Conservation (phyloP, 2,888 invertebrate species). For the Iselma pallidipennis region DNA sequence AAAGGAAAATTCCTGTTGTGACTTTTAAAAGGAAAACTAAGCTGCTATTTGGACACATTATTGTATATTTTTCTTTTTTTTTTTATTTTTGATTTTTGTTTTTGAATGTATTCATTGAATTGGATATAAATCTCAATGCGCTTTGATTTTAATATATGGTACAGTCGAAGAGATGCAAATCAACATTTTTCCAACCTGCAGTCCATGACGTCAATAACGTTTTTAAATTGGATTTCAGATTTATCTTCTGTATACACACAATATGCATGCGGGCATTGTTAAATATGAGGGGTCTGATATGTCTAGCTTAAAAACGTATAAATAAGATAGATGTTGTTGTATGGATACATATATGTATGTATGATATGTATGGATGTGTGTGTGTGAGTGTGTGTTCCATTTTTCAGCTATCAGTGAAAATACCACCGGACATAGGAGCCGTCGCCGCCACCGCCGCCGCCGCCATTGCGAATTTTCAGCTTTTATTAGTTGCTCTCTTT, state of each 20-base stretch:
- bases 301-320: conserved; percentile 27
- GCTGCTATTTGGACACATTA: too few species aligned
- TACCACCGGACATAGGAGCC: conserved; percentile 1
- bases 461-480: conserved; percentile 1
- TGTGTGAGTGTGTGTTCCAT: conserved; percentile 6
- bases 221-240: conserved; percentile 50
- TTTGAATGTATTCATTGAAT: conserved; percentile 37
- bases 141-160: conserved; percentile 41
- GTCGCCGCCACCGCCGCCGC: neutral
- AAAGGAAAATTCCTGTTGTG: too few species aligned
- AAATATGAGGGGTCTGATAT: conserved; percentile 33
- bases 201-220: conserved; percentile 49
- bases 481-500: neutral
- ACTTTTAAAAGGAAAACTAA: too few species aligned
- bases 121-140: conserved; percentile 44
- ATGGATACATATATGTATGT: neutral
- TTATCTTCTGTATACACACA: conserved; percentile 42
- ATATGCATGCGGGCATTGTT: conserved; percentile 39
- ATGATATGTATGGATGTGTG: neutral
- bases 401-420: conserved; percentile 22
- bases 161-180: conserved; percentile 44
- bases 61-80: neutral
- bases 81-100: too few species aligned
- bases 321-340: conserved; percentile 24
- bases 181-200: conserved; percentile 46